Base-by-base conservation (phyloP, 1,140 invertebrate species). In the Sinonovacula constricta region DNA sequence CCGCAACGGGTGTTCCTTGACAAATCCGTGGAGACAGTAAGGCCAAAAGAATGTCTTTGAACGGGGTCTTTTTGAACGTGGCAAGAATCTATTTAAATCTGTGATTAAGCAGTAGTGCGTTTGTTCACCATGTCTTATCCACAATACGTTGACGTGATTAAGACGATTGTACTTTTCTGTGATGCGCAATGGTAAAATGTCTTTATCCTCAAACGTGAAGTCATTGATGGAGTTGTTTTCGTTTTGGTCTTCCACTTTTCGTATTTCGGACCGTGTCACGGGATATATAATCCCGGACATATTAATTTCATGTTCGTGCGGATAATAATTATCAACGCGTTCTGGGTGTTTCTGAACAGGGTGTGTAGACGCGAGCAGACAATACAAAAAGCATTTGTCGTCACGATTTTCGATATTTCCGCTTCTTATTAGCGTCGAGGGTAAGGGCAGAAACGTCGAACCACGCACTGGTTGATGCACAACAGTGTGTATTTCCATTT, bases 231-330 rank as follows among this genome's bases (percentile, higher is more conserved):
- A 65, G 24, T 36, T 65, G 12, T 33, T 4, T 7, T 28, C 7
- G 24, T 65, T 65, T 65, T 65, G 62, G 24, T 39, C n/a, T 39
- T 65, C 62, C 14, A 65, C 31, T 22, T 65, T 65, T 14, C 24
- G 31, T 10, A 65, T 65, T 22, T 65, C 7, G 7, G 62, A 36
- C n/a, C 34, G 22, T 31, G 31, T 39, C 18, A 65, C 62, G 24
- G 62, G 62, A 22, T 34, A 65, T 2, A n/a, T 34, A 15, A 65
- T 45, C 2, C 24, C 34, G 18, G 62, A 36, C 62, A 65, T 65
- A 31, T 65, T 45, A 31, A 65, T 3, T 65, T 65, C 62, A 18
- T 65, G 62, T 45, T 65, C 62, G 24, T 22, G 24, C 62, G 34
- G 62, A 39, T 14, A 4, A 24, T 65, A 65, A 65, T 65, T 2